These are phyloP conservation scores for Xylocampa areola DNA, from an alignment of 2,888 invertebrate genomes.

Conservation along the genomic window DNA sequence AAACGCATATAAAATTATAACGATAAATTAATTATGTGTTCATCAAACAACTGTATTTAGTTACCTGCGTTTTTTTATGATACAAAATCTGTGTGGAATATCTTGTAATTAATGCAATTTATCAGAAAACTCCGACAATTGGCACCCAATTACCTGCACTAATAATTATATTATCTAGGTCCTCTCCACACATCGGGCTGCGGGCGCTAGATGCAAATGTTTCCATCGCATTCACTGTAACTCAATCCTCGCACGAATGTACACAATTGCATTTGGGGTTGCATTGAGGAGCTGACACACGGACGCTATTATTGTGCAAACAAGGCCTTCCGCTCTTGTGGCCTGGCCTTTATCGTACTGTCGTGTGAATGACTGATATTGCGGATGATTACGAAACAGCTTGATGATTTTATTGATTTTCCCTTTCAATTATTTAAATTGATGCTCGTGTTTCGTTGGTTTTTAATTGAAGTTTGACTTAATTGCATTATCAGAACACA, in stretches of 20 bases:
- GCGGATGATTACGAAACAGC: conserved; percentile 47
- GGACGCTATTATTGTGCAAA: conserved; percentile 83
- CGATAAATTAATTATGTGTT: no score
- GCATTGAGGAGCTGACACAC: conserved; percentile 77
- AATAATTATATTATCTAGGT: conserved; percentile 52
- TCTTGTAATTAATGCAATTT: no score
- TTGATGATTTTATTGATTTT: conserved; percentile 51
- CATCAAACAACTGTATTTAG: no score
- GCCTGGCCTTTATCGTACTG: conserved; percentile 71
- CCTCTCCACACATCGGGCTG: conserved; percentile 45
- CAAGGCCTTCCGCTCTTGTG: conserved; percentile 75
- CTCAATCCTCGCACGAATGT: conserved; percentile 86
- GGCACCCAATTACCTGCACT: conserved; percentile 39
- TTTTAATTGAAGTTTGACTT: conserved; percentile 42
- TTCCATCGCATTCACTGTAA: conserved; percentile 83
- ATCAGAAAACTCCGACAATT: neutral
- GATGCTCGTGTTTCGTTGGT: conserved; percentile 32
- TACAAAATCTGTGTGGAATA: no score
- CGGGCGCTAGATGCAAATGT: conserved; percentile 78
- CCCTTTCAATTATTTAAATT: conserved; percentile 47
- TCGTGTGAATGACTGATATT: conserved; percentile 59
- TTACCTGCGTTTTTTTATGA: no score
- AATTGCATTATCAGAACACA: conserved; percentile 13
- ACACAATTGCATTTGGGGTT: conserved; percentile 88
- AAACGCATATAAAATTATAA: no score